These are phyloP conservation scores for Glaucidium brasilianum DNA, from an alignment of 2,113 vertebrate species.

Conservation along the genomic window DNA sequence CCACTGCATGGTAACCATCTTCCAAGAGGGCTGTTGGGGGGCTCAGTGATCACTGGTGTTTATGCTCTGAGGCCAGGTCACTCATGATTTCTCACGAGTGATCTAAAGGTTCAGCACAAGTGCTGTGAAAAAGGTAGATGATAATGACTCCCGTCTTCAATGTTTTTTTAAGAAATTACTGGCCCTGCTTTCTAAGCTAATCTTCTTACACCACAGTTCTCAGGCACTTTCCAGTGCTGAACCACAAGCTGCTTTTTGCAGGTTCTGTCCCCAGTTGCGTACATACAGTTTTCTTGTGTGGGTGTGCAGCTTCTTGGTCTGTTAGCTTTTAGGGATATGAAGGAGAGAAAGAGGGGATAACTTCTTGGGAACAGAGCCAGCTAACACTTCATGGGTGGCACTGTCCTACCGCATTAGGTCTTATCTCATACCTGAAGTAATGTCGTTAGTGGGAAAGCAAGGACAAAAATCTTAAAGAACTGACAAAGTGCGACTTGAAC, in stretches of 20 bases:
- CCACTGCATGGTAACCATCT: neutral
- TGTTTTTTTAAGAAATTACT: neutral
- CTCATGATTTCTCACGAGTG: neutral
- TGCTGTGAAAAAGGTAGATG: neutral
- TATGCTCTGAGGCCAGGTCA: neutral
- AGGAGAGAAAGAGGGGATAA: neutral
- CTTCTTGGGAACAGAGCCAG: neutral
- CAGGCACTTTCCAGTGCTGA: neutral
- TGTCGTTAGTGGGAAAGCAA: neutral
- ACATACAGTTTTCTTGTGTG: rapidly evolving
- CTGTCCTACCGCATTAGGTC: neutral
- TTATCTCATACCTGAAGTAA: neutral
- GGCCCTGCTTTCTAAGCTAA: neutral
- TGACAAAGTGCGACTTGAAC: neutral
- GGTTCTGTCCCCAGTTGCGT: neutral
- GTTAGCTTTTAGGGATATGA: neutral
- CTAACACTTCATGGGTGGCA: neutral
- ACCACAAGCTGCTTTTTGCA: neutral
- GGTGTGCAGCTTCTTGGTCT: neutral
- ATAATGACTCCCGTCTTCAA: neutral
- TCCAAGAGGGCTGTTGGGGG: neutral
- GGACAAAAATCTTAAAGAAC: neutral
- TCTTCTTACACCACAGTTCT: neutral
- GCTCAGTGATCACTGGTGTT: neutral
- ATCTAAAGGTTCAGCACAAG: neutral